These are phyloP conservation scores for Nesometra sesokonis DNA, from an alignment of 35 echinoderm and acorn worm species.

Conservation along the genomic window DNA sequence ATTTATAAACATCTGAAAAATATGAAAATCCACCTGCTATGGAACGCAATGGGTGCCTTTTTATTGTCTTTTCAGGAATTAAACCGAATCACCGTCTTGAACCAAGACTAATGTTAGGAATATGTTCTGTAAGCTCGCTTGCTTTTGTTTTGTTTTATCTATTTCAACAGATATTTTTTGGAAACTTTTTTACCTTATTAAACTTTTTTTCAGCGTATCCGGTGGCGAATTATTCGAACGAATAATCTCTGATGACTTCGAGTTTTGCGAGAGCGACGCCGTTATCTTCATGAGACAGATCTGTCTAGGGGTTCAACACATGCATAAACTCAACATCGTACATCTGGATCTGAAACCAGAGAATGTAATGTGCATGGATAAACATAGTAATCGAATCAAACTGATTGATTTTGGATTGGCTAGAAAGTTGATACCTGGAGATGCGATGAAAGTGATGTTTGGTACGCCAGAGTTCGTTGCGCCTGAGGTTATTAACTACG, in stretches of 20 bases:
- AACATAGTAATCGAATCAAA: slow-evolving; percentile 1
- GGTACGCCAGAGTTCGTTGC: slow-evolving; percentile 17
- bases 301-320: neutral
- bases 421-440: neutral
- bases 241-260: neutral
- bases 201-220: neutral
- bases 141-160: no score
- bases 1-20: no score
- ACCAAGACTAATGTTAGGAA: no score
- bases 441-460: neutral
- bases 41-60: no score
- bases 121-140: no score
- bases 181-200: no score
- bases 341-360: slow-evolving; percentile 19
- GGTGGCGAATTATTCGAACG: slow-evolving; percentile 15
- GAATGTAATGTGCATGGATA: slow-evolving; percentile 16
- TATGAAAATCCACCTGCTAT: no score
- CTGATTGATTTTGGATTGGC: slow-evolving; percentile 9
- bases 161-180: no score
- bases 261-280: neutral
- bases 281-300: slow-evolving; percentile 17
- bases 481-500: slow-evolving; percentile 1
- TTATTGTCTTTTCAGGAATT: no score
- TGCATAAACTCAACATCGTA: slow-evolving; percentile 1
- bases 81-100: no score